Base-by-base conservation (phyloP, 2,888 invertebrate species). In the Polyommatus icarus region DNA sequence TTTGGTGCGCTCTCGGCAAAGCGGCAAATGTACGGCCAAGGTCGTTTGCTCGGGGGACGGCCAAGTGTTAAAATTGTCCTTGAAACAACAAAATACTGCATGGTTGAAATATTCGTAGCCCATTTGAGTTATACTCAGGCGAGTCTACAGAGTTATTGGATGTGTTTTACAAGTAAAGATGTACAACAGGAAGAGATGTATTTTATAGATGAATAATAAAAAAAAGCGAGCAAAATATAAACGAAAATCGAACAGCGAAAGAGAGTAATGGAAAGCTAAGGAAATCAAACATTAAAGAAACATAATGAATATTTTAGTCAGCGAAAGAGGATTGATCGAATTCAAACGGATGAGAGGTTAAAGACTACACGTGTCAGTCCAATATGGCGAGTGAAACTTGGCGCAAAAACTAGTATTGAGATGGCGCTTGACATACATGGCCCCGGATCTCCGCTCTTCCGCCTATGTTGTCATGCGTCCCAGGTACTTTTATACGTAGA, bases 371-470 rank as follows among this genome's bases (percentile, higher is more conserved):
- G 29, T 67, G 67, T 32, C 29, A 8, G 24, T 67, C 67, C 15
- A 67, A 32, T 67, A 67, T 67, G 67, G 67, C 3, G 67, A 67
- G 67, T 67, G 67, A 32, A 67, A 67, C 29, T 67, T 29, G 15
- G 29, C 67, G 29, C 67, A 67, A 67, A 67, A 67, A 67, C 67
- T 67, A 67, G 67, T 67, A 67, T 67, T 32, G 67, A 67, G 67
- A 67, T 67, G 67, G 29, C 67, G 72, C 72, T 72, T 24, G 72
- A 72, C 72, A 72, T 40, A 72, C 72, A 72, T 72, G 72, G 72
- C n/a, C 36, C 71, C 72, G 72, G 72, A 72, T 40, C 72, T 72
- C n/a, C 40, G 40, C 40, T 36, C 72, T 72, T 72, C 72, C 72
- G 40, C 72, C 72, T 40, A n/a, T 36, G 20, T 40, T 72, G 36